These are phyloP conservation scores for Troides oblongomaculatus DNA, from an alignment of 2,888 invertebrate genomes.

Conservation along the genomic window DNA sequence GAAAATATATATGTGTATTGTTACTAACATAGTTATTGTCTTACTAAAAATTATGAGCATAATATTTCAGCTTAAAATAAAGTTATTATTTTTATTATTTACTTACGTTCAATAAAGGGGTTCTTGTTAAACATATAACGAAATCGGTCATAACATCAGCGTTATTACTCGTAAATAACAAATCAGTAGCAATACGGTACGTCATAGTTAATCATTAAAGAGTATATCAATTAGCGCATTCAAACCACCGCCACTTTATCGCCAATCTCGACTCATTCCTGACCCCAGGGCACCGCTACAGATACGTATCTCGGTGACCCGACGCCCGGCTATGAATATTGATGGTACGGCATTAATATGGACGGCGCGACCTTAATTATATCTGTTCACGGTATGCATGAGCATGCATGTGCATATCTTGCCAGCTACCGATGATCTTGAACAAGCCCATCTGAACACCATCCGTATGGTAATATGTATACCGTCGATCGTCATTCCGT, in stretches of 20 bases:
- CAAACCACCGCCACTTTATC: slow-evolving; percentile 33
- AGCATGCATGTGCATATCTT: slow-evolving; percentile 46
- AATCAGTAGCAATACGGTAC: slow-evolving; percentile 24
- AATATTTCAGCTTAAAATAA: too few relatives aligned
- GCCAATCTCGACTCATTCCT: slow-evolving; percentile 38
- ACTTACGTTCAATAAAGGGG: too few relatives aligned
- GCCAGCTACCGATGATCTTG: too few relatives aligned
- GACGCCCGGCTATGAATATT: slow-evolving; percentile 55
- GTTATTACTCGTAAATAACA: slow-evolving; percentile 1
- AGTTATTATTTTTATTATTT: too few relatives aligned
- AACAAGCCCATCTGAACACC: too few relatives aligned
- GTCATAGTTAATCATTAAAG: slow-evolving; percentile 22
- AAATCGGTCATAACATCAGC: slow-evolving; percentile 1
- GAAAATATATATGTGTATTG: too few relatives aligned
- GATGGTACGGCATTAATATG: slow-evolving; percentile 57
- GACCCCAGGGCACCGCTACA: slow-evolving; percentile 36
- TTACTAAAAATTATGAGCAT: too few relatives aligned
- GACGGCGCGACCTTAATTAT: slow-evolving; percentile 63
- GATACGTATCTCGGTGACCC: slow-evolving; percentile 48
- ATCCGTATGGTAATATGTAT: too few relatives aligned
- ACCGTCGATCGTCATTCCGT: too few relatives aligned
- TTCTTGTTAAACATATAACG: slow-evolving; percentile 1
- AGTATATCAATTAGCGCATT: slow-evolving; percentile 30
- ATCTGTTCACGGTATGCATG: slow-evolving; percentile 59
- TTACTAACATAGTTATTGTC: too few relatives aligned